Conservation (phyloP, 2,113 vertebrate species). For the Tachysurus vachellii region DNA sequence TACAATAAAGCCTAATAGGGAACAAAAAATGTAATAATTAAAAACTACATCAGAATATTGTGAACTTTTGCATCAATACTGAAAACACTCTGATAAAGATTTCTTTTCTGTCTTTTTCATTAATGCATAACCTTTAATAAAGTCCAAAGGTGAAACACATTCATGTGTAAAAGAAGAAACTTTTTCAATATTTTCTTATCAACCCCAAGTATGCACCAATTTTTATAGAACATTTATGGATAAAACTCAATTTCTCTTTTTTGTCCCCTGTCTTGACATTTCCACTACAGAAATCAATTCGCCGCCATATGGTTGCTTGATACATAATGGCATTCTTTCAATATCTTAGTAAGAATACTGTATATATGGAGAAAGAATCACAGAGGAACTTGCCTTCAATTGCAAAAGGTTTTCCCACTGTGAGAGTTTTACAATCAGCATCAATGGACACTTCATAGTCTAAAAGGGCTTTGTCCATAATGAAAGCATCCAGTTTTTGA, state of each 20-base stretch:
- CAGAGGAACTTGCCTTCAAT: slow-evolving; percentile 83
- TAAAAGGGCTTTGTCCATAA: slow-evolving; percentile 99
- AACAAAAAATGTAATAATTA: neutral
- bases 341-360: neutral
- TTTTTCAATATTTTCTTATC: neutral
- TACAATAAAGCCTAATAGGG: neutral
- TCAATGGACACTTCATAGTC: slow-evolving; percentile 98
- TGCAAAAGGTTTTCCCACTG: slow-evolving; percentile 96
- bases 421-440: slow-evolving; percentile 94
- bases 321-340: neutral
- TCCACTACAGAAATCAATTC: neutral
- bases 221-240: neutral
- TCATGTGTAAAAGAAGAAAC: neutral
- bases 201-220: neutral
- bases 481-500: slow-evolving; percentile 95
- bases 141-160: neutral
- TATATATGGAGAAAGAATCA: neutral
- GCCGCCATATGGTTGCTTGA: neutral
- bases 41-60: neutral
- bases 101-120: neutral
- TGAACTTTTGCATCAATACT: neutral
- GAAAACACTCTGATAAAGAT: neutral
- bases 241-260: neutral
- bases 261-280: neutral
- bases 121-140: neutral